phyloP scores from a whole-genome alignment of 1,140 invertebrate genomes.

The Drosophila murphyi region DNA sequence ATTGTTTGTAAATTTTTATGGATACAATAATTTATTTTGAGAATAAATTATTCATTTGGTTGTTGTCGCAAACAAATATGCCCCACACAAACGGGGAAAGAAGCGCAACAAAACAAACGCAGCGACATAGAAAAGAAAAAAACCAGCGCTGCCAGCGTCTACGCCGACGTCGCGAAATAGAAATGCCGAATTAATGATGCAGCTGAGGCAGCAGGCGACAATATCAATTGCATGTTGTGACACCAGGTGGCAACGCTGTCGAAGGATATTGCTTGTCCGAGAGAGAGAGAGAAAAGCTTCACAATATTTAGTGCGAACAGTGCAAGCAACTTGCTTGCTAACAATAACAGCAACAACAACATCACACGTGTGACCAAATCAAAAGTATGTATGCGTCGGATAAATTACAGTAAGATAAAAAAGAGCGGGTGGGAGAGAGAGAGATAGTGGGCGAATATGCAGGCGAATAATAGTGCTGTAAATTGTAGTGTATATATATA shows the following conservation, averaged over 20 bases:
- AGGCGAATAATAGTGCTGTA: constrained; percentile 62
- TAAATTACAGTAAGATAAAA: constrained; percentile 3
- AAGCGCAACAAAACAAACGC: constrained; percentile 13
- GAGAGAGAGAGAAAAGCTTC: not conserved
- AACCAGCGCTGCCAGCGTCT: constrained; percentile 10
- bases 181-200: constrained; percentile 8
- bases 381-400: constrained; percentile 9
- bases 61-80: constrained; percentile 14
- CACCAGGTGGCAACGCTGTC: constrained; percentile 40
- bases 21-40: too few relatives aligned
- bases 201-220: constrained; percentile 18
- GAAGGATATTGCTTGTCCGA: constrained; percentile 9
- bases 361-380: not conserved
- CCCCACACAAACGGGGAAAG: constrained; percentile 6
- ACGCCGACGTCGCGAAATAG: constrained; percentile 3
- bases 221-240: constrained; percentile 47
- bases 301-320: not conserved
- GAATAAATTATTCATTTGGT: not conserved
- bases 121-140: constrained; percentile 7
- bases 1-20: too few relatives aligned
- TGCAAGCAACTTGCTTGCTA: not conserved
- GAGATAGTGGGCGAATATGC: constrained; percentile 6
- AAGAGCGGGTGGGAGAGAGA: not conserved
- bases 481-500: constrained; percentile 31
- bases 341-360: not conserved